These are phyloP conservation scores for Phrynocephalus vlangalii DNA, from an alignment of 2,797 vertebrate genomes.

Conservation along the genomic window DNA sequence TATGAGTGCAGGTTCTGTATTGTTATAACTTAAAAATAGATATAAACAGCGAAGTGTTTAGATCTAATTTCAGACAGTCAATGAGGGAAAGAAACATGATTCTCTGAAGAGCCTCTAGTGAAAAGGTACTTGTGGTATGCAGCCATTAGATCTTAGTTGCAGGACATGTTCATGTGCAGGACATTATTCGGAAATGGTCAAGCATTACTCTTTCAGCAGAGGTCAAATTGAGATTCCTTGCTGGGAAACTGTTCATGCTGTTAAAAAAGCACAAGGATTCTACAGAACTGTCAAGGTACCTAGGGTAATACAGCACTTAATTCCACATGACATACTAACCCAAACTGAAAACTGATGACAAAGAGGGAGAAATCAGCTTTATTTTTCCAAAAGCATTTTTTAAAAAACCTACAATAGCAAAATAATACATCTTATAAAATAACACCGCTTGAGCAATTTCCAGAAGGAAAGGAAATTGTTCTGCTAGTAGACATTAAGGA, in stretches of 20 bases:
- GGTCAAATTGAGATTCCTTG: background rate
- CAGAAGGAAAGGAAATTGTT: slow-evolving; percentile 43
- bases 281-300: background rate
- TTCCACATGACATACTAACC: background rate
- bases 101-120: background rate
- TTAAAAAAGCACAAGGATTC: background rate
- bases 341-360: background rate
- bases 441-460: background rate
- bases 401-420: background rate
- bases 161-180: background rate
- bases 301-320: background rate
- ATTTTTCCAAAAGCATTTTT: background rate
- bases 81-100: background rate
- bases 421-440: slow-evolving; percentile 3
- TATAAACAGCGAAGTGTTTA: background rate
- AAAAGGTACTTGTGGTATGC: background rate
- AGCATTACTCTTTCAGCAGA: background rate
- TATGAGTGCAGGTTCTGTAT: background rate
- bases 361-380: background rate
- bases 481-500: slow-evolving; percentile 50
- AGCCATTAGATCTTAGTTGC: background rate
- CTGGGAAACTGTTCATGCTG: background rate
- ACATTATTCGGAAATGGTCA: background rate
- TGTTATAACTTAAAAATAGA: background rate
- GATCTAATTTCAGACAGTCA: background rate